These are phyloP conservation scores for Girardinus metallicus DNA, from an alignment of 2,797 vertebrate species.

Conservation along the genomic window DNA sequence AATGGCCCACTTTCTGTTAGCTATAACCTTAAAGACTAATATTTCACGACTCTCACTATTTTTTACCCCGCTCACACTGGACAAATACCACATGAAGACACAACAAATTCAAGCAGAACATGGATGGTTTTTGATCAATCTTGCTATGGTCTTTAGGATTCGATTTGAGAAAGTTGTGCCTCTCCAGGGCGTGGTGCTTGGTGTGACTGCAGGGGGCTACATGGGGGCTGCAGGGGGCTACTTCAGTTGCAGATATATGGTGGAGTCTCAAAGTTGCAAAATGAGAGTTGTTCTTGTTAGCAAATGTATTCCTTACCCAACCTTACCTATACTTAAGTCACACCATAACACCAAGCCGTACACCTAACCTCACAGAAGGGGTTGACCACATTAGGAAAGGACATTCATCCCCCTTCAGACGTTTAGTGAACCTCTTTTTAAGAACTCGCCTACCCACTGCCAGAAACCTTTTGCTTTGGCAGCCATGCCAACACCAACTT, in stretches of 20 bases:
- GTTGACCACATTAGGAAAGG: not conserved
- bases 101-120: too few species aligned
- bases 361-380: not conserved
- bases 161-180: too few species aligned
- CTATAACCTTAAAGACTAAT: not conserved
- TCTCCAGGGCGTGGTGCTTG: too few species aligned
- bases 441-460: slow-evolving; percentile 38
- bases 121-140: too few species aligned
- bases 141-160: too few species aligned
- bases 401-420: not conserved
- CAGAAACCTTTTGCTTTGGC: slow-evolving; percentile 43
- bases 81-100: too few species aligned
- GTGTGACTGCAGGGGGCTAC: too few species aligned
- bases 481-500: slow-evolving; percentile 41
- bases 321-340: not conserved
- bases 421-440: slow-evolving; percentile 4
- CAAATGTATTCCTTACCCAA: not conserved
- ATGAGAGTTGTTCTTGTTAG: not conserved
- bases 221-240: not conserved
- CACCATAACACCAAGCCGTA: not conserved
- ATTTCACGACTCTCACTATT: not conserved
- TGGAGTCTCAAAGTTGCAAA: not conserved
- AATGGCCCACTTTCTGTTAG: not conserved
- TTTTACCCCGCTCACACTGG: too few species aligned
- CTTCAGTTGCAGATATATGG: not conserved